Evolutionary conservation across 2,113 vertebrate genomes (phyloP).

Genomic region (Illadopsis cleaveri): DNA sequence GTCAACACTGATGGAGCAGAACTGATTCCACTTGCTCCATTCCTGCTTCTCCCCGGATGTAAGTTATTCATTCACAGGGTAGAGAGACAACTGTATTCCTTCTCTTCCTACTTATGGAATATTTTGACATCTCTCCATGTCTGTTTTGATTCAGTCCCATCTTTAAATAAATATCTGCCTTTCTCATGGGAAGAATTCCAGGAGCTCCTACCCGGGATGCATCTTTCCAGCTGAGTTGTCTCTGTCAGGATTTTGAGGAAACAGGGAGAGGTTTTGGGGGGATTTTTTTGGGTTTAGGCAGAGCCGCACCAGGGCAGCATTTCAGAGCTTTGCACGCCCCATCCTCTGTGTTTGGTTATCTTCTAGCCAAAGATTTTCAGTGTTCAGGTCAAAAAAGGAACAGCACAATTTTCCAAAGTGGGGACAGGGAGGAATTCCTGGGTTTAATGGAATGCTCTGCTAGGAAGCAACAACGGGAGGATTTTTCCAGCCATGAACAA

Average conservation of each 20-base stretch:
- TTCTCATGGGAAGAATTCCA: background rate
- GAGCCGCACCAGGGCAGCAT: background rate
- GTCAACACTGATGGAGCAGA: background rate
- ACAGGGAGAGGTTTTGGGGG: background rate
- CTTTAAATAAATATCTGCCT: background rate
- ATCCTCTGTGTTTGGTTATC: background rate
- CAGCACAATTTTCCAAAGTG: background rate
- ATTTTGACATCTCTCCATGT: background rate
- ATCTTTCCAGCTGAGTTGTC: background rate
- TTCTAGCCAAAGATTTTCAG: background rate
- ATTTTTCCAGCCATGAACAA: background rate
- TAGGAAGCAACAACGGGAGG: background rate
- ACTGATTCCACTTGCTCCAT: background rate
- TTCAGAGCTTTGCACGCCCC: background rate
- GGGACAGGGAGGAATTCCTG: fast-evolving
- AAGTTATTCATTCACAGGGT: background rate
- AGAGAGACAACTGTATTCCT: background rate
- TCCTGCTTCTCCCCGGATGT: background rate
- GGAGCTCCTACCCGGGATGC: background rate
- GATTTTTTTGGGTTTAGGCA: background rate
- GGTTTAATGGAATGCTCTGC: background rate
- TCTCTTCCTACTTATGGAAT: background rate
- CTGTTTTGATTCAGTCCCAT: background rate
- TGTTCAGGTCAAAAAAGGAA: background rate
- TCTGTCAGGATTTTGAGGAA: background rate